phyloP scores from a whole-genome alignment of 2,113 vertebrate species.

The Parotia lawesii region DNA sequence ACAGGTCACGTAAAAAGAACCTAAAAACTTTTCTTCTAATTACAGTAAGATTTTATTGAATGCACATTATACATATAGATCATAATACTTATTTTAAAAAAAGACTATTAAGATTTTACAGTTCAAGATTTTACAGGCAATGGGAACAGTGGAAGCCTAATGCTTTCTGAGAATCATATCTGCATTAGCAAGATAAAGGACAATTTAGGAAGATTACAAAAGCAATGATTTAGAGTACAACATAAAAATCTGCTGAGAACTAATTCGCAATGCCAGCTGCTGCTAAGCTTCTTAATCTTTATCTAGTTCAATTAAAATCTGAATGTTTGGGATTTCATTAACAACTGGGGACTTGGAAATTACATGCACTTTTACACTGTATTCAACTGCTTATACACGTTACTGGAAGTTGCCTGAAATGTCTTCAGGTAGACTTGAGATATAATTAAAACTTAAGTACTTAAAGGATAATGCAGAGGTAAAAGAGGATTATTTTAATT shows the following conservation, averaged over 20 bases:
- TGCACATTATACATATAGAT: slow-evolving; percentile 69
- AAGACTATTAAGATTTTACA: slow-evolving; percentile 74
- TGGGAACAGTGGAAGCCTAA: slow-evolving; percentile 56
- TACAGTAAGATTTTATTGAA: slow-evolving; percentile 73
- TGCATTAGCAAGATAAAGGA: slow-evolving; percentile 80
- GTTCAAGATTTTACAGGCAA: slow-evolving; percentile 68
- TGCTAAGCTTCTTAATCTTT: slow-evolving; percentile 83
- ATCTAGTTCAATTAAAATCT: slow-evolving; percentile 87
- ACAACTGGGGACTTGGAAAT: slow-evolving; percentile 75
- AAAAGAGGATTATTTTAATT: slow-evolving; percentile 50
- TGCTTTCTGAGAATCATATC: slow-evolving; percentile 72
- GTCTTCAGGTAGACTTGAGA: slow-evolving; percentile 68
- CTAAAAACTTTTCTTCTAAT: slow-evolving; percentile 71
- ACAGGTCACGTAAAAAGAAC: slow-evolving; percentile 62
- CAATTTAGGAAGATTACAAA: slow-evolving; percentile 81
- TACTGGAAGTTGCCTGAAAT: slow-evolving; percentile 28
- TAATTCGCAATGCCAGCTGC: slow-evolving; percentile 76
- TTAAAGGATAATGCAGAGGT: slow-evolving; percentile 54
- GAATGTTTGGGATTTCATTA: slow-evolving; percentile 83
- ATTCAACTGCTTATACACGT: slow-evolving; percentile 24
- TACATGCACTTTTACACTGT: slow-evolving; percentile 61
- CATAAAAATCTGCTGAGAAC: slow-evolving; percentile 76
- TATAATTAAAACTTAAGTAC: slow-evolving; percentile 64
- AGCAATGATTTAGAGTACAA: slow-evolving; percentile 75
- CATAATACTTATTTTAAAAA: slow-evolving; percentile 75